phyloP scores from a whole-genome alignment of 2,888 invertebrate species.

The Hermaeophaga mercurialis region DNA sequence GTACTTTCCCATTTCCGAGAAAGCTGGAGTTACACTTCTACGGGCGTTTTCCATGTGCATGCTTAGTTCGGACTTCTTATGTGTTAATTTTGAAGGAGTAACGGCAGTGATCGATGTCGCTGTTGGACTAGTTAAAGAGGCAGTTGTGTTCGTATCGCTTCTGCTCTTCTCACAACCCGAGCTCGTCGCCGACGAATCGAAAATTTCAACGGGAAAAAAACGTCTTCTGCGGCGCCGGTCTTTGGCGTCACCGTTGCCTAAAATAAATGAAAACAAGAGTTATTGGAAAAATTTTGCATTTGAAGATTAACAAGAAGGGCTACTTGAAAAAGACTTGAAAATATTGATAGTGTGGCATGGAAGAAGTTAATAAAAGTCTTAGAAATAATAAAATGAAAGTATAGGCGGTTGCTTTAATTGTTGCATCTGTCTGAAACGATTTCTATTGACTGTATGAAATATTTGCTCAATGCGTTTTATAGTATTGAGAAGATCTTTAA shows the following conservation, averaged over 20 bases:
- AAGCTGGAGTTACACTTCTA: conserved; percentile 46
- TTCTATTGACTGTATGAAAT: too few relatives aligned
- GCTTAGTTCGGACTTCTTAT: conserved; percentile 52
- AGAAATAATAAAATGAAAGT: too few relatives aligned
- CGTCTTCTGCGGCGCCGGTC: conserved; percentile 48
- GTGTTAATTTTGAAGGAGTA: conserved; percentile 32
- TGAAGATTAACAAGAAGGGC: too few relatives aligned
- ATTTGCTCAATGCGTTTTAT: too few relatives aligned
- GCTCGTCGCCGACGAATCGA: conserved; percentile 41
- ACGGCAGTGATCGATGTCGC: conserved; percentile 46
- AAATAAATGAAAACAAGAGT: neutral
- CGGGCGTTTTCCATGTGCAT: conserved; percentile 58
- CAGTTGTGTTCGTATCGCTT: conserved; percentile 41
- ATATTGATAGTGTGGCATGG: too few relatives aligned
- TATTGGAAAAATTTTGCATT: too few relatives aligned
- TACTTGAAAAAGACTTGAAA: too few relatives aligned
- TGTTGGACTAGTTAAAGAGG: conserved; percentile 35
- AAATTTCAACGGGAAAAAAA: conserved; percentile 51
- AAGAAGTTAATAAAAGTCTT: too few relatives aligned
- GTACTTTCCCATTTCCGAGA: conserved; percentile 48
- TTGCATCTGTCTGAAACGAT: too few relatives aligned
- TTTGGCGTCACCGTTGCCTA: conserved; percentile 45
- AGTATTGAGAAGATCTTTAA: too few relatives aligned
- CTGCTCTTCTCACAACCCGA: conserved; percentile 18
- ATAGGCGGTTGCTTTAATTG: too few relatives aligned